Conservation (phyloP, 2,888 invertebrate genomes). For the Deilephila elpenor region DNA sequence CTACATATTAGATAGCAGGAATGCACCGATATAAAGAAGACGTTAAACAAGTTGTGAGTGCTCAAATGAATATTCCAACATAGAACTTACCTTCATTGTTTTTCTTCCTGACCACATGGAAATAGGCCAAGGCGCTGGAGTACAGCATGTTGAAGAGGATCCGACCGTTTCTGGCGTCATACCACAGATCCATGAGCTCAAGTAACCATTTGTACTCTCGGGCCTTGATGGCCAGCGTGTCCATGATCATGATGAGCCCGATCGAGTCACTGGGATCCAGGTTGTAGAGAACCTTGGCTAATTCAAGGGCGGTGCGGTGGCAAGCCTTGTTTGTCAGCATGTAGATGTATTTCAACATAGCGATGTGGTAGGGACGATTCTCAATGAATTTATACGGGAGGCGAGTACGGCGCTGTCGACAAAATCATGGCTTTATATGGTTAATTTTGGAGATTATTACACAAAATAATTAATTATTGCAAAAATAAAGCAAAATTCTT, state of each 20-base stretch:
- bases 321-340: conserved; percentile 91
- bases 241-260: conserved; percentile 81
- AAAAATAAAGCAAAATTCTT: no score
- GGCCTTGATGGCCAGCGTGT: not conserved
- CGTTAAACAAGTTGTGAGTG: no score
- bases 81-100: not conserved
- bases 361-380: conserved; percentile 80
- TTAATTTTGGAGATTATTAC: no score
- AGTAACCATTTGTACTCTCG: not conserved
- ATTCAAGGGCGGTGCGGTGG: conserved; percentile 93
- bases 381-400: conserved; percentile 63
- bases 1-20: no score
- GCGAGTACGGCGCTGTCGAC: conserved; percentile 59
- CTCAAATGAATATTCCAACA: not conserved
- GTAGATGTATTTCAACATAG: conserved; percentile 90
- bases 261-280: conserved; percentile 92
- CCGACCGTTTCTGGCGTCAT: not conserved
- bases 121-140: not conserved
- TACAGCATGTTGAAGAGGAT: not conserved
- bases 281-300: conserved; percentile 91
- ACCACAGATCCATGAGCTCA: not conserved
- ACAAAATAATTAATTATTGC: no score
- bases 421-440: not conserved
- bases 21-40: no score
- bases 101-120: not conserved